These are phyloP conservation scores for Lysandra bellargus DNA, from an alignment of 2,888 invertebrate genomes.

Conservation along the genomic window DNA sequence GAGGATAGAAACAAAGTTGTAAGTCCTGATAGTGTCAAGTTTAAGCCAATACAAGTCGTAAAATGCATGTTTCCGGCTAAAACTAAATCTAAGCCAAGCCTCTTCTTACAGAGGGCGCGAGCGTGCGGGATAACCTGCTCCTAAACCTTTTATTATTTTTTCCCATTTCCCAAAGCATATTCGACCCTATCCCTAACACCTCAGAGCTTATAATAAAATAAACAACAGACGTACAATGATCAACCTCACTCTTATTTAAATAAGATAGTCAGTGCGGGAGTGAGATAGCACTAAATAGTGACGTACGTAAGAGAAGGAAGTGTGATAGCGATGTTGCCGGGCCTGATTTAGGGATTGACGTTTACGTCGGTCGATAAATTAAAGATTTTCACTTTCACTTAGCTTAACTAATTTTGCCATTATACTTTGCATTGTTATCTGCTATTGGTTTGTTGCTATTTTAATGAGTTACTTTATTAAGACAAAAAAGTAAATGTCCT, in stretches of 20 bases:
- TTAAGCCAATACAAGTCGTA: constrained; percentile 27
- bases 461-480: neutral
- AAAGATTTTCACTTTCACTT: constrained; percentile 14
- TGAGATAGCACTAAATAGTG: constrained; percentile 55
- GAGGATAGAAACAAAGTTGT: neutral
- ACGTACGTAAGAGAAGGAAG: constrained; percentile 58
- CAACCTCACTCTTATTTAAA: constrained; percentile 76
- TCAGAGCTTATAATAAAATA: constrained; percentile 53
- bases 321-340: constrained; percentile 65
- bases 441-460: neutral
- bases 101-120: constrained; percentile 59
- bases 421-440: neutral
- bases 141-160: constrained; percentile 62
- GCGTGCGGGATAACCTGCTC: constrained; percentile 62
- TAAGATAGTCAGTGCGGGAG: constrained; percentile 73
- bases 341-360: constrained; percentile 61
- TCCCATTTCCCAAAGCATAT: constrained; percentile 40
- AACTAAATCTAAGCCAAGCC: constrained; percentile 63
- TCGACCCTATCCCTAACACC: constrained; percentile 48
- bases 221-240: constrained; percentile 43
- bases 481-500: too few species aligned
- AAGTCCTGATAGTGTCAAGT: constrained; percentile 20
- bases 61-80: constrained; percentile 55
- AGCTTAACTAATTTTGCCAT: neutral
- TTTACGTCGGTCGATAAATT: constrained; percentile 46